Evolutionary conservation across 2,113 vertebrate species (phyloP), one percentile per base, ranked within the genome.

Genomic region (Tragulus kanchil): DNA sequence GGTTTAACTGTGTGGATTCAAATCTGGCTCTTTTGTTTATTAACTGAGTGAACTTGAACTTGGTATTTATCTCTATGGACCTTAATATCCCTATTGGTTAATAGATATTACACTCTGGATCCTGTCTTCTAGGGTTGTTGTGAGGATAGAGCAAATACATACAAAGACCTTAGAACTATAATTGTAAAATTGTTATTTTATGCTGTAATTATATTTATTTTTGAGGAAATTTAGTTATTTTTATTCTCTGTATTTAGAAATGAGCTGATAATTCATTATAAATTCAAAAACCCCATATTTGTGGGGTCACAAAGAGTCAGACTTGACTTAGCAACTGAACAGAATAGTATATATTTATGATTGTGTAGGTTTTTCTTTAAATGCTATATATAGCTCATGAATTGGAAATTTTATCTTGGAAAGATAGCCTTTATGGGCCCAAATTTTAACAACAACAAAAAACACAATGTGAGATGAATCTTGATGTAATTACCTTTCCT

Each of bases 291-390:
- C 77, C 50, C 15, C 28, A 81, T 45, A n/a, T 8, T 17, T 45
- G 13, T 73, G 36, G 19, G 19, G 11, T 73, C 36, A 45, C 19
- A 71, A 71, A 73, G 36, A 73, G 69, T 73, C 36, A 73, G 23
- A 45, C 42, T 23, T 0, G 3, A 25, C 69, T 73, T 73, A 73
- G 69, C 21, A 73, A 42, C 69, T 73, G 69, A 73, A 25, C 42
- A 73, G 69, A 73, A 45, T 42, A 73, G 69, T 45, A 73, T 73
- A 73, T 50, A 71, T n/a, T 85, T 86, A 89, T 19, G 21, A n/a
- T 25, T 61, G 56, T 78, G 15, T 77, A 81, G n/a, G 64, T 87
- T 90, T 85, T 96, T 93, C 25, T 84, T 67, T n/a, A 92, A 94
- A 73, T 67, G n/a, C 8, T n/a, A 90, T 6, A 69, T 96, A 23